Percentiles rank a stretch among this genome's conserved stretches.
phyloP scores from a whole-genome alignment of 2,888 invertebrate species.

The Acleris laterana region DNA sequence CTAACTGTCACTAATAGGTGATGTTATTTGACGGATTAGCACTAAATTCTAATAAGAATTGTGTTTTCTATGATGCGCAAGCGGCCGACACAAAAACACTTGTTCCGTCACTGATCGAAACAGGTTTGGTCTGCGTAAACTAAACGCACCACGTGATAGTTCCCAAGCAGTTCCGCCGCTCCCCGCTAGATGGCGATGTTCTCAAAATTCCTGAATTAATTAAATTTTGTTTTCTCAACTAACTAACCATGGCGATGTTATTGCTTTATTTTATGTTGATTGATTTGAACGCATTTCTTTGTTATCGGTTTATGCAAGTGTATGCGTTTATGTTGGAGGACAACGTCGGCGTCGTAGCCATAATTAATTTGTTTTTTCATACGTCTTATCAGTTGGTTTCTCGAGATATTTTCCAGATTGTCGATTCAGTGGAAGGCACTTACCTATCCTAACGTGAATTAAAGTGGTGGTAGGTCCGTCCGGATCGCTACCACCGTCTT shows the following conservation, averaged over 20 bases:
- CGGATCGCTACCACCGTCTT: too few species aligned
- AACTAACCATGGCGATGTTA: slow-evolving; percentile 62
- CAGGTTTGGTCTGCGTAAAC: slow-evolving; percentile 67
- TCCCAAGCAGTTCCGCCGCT: slow-evolving; percentile 46
- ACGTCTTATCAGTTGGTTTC: too few species aligned
- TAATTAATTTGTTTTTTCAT: too few species aligned
- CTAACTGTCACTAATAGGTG: neutral
- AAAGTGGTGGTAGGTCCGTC: too few species aligned
- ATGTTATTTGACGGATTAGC: neutral
- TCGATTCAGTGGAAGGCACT: too few species aligned
- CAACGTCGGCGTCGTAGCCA: too few species aligned
- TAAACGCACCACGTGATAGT: slow-evolving; percentile 66
- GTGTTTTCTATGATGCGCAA: slow-evolving; percentile 48
- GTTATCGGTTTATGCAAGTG: neutral
- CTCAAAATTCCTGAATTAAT: slow-evolving; percentile 7
- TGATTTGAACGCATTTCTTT: slow-evolving; percentile 15
- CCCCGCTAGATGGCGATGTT: slow-evolving; percentile 59
- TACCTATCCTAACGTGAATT: too few species aligned
- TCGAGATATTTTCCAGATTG: too few species aligned
- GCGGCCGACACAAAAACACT: slow-evolving; percentile 68
- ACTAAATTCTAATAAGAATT: slow-evolving; percentile 18
- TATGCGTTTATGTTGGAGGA: too few species aligned
- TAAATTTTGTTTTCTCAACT: slow-evolving; percentile 47
- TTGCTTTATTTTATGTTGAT: slow-evolving; percentile 68
- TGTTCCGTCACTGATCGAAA: slow-evolving; percentile 71